phyloP scores from a whole-genome alignment of 1,140 invertebrate species.

The Trachymyrmex septentrionalis region DNA sequence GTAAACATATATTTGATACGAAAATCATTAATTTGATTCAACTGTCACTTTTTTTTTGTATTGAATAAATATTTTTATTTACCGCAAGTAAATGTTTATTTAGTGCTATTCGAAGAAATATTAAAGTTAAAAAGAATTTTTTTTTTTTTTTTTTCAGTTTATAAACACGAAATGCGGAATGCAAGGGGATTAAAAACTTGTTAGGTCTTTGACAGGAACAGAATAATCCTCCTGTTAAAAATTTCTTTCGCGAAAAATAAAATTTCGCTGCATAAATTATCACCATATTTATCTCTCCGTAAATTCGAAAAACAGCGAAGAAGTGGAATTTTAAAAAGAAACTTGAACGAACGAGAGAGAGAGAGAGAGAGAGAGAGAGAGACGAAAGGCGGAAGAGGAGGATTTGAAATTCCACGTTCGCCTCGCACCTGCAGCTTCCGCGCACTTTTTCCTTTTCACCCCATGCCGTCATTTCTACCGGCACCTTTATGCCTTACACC shows the following conservation, averaged over 20 bases:
- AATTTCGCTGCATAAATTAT: conserved; percentile 41
- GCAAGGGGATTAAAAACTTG: background rate
- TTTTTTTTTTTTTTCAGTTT: no score
- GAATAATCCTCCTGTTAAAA: background rate
- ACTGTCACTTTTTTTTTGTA: no score
- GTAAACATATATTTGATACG: no score
- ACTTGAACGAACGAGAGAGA: conserved; percentile 9
- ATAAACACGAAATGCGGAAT: background rate
- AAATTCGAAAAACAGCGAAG: conserved; percentile 24
- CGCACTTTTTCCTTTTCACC: conserved; percentile 36
- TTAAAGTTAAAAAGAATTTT: no score
- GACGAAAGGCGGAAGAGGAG: background rate
- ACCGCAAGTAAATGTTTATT: no score
- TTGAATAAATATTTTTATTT: no score
- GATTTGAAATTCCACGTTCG: conserved; percentile 62
- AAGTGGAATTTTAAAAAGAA: conserved; percentile 41
- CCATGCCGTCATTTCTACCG: conserved; percentile 55
- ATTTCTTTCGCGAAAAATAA: background rate
- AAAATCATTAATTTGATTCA: no score
- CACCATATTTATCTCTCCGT: conserved; percentile 37
- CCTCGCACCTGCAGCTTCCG: conserved; percentile 58
- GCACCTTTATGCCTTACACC: conserved; percentile 52
- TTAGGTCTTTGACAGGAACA: background rate
- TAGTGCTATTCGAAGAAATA: no score
- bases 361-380: no score